phyloP scores from a whole-genome alignment of 2,113 vertebrate genomes.

The Neogale vison region DNA sequence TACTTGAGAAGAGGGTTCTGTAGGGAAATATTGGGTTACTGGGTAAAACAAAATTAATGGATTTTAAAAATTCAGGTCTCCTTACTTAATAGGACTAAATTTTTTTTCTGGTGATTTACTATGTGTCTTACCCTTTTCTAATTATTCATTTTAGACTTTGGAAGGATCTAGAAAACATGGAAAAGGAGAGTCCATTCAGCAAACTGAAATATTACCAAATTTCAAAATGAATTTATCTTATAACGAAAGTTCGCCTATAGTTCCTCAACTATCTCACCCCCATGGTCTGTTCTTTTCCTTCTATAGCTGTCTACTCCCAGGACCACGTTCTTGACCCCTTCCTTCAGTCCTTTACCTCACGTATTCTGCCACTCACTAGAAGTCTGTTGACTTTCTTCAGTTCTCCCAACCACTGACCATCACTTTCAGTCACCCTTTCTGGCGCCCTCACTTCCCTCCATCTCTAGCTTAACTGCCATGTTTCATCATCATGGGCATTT shows the following conservation, averaged over 20 bases:
- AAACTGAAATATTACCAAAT: neutral
- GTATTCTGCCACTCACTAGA: neutral
- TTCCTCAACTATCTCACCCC: neutral
- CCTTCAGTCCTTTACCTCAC: neutral
- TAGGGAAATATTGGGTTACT: neutral
- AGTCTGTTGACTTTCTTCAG: neutral
- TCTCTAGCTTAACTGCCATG: neutral
- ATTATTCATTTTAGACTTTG: neutral
- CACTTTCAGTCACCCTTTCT: neutral
- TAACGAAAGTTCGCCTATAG: neutral
- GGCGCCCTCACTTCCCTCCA: neutral
- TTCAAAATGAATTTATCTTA: neutral
- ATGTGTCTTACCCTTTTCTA: neutral
- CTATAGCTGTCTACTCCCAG: neutral
- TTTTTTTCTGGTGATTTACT: neutral
- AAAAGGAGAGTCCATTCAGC: neutral
- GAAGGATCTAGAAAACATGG: neutral
- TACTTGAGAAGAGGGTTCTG: neutral
- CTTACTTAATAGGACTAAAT: neutral
- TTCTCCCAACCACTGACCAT: neutral
- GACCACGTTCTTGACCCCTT: neutral
- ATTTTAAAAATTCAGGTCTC: neutral
- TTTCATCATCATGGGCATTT: neutral
- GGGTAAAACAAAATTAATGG: neutral
- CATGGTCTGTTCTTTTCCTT: neutral